Base-by-base conservation (phyloP, 2,888 invertebrate genomes). In the Sylvicola fuscatus region DNA sequence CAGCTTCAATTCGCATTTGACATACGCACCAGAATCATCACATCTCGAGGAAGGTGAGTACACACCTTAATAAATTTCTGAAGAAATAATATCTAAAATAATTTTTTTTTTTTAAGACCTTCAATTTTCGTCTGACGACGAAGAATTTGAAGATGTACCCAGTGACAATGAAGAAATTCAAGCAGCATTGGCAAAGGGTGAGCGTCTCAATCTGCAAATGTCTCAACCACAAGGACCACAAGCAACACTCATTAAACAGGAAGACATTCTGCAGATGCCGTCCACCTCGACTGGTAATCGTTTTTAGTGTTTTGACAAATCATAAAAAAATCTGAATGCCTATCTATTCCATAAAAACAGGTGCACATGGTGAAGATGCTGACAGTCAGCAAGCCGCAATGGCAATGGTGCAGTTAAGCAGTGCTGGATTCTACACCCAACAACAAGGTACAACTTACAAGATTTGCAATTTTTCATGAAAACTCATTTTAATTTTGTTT, bases 361-460 rank as follows among this genome's bases (percentile, higher is more conserved):
- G 64, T 60, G 43, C 60, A 59, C 45, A 50, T 46, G 50, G 52
- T 41, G 70, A 70, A 45, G 70, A 70, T 45, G n/a, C n/a, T 21
- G 70, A 69, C 49, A 70, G 69, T 47, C 75, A 74, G 49, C 78
- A 79, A 48, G 79, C 70, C 2, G 76, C 74, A 1, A 79, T 79
- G 53, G 75, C 79, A 8, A 74, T 79, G 72, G 77, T 78, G 29
- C 77, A 79, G 51, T 61, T 80, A 64, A 57, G 56, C 50, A 67
- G 71, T 43, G 67, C 72, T 53, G 70, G 70, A 37, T 75, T 68
- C 52, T 74, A 73, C 51, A 64, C 64, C 45, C 53, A 56, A 49
- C 53, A 56, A 56, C 37, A 37, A 34, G 55, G 56, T 55, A 30
- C 6, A 36, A 21, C 11, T 21, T 14, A 42, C 43, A 21, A 43